Conservation (phyloP, 2,113 vertebrate species). For the Poecilia latipinna region DNA sequence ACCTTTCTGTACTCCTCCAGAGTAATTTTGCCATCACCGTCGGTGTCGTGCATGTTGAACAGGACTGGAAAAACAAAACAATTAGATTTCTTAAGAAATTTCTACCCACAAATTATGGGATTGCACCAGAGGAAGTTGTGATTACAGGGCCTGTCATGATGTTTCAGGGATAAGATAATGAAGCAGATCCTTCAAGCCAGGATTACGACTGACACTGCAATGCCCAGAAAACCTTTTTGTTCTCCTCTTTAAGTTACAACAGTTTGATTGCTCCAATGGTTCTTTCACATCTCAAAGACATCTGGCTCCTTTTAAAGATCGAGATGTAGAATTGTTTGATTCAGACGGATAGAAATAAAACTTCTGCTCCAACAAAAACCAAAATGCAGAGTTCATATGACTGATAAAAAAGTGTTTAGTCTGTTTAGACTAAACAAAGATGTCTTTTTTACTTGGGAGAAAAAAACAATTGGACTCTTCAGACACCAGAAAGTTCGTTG, state of each 20-base stretch:
- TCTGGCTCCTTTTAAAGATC: background rate
- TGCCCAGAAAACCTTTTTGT: background rate
- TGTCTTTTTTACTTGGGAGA: background rate
- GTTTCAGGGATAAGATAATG: conserved; percentile 8
- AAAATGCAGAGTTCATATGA: background rate
- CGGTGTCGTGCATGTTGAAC: conserved; percentile 97
- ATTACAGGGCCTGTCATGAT: conserved; percentile 9
- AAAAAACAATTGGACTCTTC: background rate
- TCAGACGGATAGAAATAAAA: background rate
- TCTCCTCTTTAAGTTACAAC: background rate
- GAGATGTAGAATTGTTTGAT: background rate
- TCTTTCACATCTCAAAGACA: background rate
- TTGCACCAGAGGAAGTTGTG: conserved; percentile 5
- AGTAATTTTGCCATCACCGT: conserved; percentile 91
- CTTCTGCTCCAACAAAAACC: background rate
- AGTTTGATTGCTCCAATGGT: too few species aligned
- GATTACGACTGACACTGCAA: background rate
- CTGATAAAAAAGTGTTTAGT: background rate
- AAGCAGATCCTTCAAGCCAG: background rate
- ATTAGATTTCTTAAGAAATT: conserved; percentile 7
- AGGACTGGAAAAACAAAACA: conserved; percentile 82
- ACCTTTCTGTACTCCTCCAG: conserved; percentile 92
- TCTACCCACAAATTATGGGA: background rate
- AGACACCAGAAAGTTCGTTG: background rate
- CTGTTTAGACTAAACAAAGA: background rate